Evolutionary conservation across 2,888 invertebrate species (phyloP).

Genomic region (Cephus runcator): DNA sequence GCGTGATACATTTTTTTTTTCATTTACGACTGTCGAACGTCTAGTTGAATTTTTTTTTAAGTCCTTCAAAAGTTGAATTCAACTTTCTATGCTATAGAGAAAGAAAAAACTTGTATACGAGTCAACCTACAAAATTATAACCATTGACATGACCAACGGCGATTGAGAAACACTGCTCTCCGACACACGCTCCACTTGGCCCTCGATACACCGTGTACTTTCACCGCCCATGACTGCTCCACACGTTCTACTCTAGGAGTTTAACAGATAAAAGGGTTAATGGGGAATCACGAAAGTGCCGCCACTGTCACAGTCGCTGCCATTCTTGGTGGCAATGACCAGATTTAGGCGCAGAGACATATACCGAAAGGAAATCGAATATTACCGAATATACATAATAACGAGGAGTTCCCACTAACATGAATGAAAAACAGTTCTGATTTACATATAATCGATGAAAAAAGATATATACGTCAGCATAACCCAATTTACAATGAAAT

Average conservation of each 20-base stretch:
- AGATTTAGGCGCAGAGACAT: background rate
- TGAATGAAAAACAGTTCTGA: background rate
- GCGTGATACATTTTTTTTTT: background rate
- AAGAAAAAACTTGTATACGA: background rate
- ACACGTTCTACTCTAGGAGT: constrained; percentile 54
- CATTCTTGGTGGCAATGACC: background rate
- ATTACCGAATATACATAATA: background rate
- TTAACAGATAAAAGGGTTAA: constrained; percentile 51
- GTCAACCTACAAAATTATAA: background rate
- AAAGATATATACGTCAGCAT: background rate
- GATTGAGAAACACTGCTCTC: constrained; percentile 19
- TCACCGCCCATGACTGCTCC: constrained; percentile 59
- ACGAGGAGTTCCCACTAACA: background rate
- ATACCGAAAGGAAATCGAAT: background rate
- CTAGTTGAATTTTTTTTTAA: background rate
- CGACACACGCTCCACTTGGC: constrained; percentile 8
- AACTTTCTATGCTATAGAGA: background rate
- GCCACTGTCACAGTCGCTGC: constrained; percentile 38
- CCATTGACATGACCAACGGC: background rate
- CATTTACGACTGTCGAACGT: background rate
- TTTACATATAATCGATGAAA: background rate
- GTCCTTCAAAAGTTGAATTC: background rate
- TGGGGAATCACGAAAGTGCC: constrained; percentile 40
- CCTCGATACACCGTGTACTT: constrained; percentile 40
- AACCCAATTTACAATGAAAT: background rate